Percentiles rank a stretch among this genome's conserved stretches.
These are phyloP conservation scores for Ptilonorhynchus violaceus DNA, from an alignment of 2,113 vertebrate species.

Conservation along the genomic window DNA sequence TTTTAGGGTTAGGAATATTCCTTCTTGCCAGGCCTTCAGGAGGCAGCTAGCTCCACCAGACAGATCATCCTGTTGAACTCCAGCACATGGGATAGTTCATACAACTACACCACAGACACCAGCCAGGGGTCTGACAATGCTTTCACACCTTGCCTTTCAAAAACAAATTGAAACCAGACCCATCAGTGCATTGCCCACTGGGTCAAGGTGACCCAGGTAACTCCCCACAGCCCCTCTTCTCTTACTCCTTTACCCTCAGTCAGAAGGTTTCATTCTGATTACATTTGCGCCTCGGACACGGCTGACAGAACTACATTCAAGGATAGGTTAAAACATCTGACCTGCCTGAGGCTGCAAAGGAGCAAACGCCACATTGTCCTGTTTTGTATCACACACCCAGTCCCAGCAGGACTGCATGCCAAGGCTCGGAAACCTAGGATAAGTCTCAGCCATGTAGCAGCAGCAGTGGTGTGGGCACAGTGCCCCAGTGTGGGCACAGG, in stretches of 20 bases:
- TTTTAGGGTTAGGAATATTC: background rate
- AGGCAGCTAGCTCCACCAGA: background rate
- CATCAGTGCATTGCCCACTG: background rate
- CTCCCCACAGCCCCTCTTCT: background rate
- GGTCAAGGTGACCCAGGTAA: background rate
- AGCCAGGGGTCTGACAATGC: background rate
- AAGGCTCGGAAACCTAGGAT: background rate
- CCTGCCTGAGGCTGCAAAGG: background rate
- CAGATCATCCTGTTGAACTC: background rate
- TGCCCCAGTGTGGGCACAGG: background rate
- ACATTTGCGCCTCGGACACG: rapidly evolving
- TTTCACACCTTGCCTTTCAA: background rate
- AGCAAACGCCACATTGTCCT: background rate
- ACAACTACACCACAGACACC: background rate
- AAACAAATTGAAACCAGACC: background rate
- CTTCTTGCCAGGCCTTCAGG: background rate
- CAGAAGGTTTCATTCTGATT: background rate
- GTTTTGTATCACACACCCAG: background rate
- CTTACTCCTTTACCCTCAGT: background rate
- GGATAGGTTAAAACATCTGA: background rate
- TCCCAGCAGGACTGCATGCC: background rate
- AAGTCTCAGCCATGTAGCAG: background rate
- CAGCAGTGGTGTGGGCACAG: background rate
- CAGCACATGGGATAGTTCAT: background rate
- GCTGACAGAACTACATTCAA: background rate